Conservation (phyloP, 2,888 invertebrate genomes). For the Ferdinandea cuprea region DNA sequence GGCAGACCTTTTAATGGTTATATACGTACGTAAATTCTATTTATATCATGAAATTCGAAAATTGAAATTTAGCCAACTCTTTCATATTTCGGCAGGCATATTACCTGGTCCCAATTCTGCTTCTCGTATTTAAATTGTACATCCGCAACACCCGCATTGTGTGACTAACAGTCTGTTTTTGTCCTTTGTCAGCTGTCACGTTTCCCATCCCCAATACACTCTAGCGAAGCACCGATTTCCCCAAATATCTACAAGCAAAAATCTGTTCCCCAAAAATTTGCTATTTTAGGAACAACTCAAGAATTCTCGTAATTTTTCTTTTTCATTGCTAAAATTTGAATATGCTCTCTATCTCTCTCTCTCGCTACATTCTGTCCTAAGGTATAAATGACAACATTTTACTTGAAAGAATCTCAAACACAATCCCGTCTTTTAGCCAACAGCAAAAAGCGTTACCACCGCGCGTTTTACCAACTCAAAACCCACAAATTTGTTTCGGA, state of each 20-base stretch:
- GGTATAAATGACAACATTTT: background rate
- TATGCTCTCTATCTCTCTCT: no score
- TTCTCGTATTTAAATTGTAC: no score
- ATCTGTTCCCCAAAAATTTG: background rate
- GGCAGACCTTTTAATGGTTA: no score
- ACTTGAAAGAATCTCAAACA: background rate
- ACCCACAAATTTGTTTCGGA: conserved; percentile 26
- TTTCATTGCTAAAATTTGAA: background rate
- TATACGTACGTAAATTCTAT: no score
- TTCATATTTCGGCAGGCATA: no score
- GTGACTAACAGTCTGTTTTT: no score
- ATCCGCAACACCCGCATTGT: no score
- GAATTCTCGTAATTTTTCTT: conserved; percentile 26
- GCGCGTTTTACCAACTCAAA: conserved; percentile 2
- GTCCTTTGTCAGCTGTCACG: no score
- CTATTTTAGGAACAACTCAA: background rate
- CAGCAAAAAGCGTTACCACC: background rate
- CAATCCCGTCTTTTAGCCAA: conserved; percentile 6
- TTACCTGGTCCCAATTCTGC: no score
- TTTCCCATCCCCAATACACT: no score
- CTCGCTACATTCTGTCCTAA: background rate
- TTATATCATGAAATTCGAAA: no score
- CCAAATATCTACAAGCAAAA: background rate
- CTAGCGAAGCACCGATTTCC: background rate
- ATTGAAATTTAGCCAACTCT: no score